Evolutionary conservation across 1,140 invertebrate genomes (phyloP).

Genomic region (Macrobrachium nipponense): DNA sequence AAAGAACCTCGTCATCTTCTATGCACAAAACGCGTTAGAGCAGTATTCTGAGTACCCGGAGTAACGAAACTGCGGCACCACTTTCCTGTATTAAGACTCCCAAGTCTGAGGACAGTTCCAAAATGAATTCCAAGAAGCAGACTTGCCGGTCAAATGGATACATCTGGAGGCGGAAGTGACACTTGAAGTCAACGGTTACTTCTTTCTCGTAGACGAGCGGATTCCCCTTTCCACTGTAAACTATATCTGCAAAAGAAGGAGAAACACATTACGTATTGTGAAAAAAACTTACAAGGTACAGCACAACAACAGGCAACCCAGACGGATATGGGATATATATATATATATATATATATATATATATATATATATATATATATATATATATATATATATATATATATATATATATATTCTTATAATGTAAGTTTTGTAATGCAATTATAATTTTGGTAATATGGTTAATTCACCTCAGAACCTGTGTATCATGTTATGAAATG

Average conservation of each 20-base stretch:
- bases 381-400: no score
- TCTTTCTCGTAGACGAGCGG: conserved; percentile 27
- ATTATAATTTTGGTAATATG: no score
- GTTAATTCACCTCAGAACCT: no score
- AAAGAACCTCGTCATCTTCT: background rate
- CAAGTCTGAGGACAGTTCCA: conserved; percentile 24
- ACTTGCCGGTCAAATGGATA: conserved; percentile 48
- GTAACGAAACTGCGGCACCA: no score
- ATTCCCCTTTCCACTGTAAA: conserved; percentile 30
- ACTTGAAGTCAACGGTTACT: conserved; percentile 39
- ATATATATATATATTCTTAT: no score
- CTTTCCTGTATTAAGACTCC: conserved; percentile 21
- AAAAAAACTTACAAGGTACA: background rate
- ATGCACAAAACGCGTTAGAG: background rate
- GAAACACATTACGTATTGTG: background rate
- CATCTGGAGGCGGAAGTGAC: conserved; percentile 51
- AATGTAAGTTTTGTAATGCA: no score
- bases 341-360: no score
- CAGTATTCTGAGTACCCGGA: background rate
- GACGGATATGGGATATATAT: no score
- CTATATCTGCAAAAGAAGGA: conserved; percentile 3
- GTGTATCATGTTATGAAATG: no score
- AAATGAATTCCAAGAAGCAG: conserved; percentile 33
- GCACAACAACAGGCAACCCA: background rate
- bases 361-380: no score